Base-by-base conservation (phyloP, 2,797 vertebrate species). In the Alosa sapidissima region DNA sequence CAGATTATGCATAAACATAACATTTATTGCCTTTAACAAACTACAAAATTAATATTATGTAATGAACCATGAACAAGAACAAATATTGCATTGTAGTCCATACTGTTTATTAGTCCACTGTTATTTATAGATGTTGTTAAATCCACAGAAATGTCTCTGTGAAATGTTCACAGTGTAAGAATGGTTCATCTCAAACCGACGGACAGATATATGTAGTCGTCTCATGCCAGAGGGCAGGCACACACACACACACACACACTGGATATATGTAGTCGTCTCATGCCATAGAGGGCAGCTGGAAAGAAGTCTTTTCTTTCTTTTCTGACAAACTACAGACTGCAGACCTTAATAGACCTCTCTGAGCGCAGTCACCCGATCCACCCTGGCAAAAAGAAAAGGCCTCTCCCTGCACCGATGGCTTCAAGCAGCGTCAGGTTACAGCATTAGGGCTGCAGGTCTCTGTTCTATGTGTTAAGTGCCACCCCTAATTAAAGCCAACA, bases 401-500 rank as follows among this genome's bases (percentile, higher is more conserved):
- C 3, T 11, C 5, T 11, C 3, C 14, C 65, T 11, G 33, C 65
- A 33, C 28, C 11, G 2, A 2, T 3, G 33, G 21, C 60, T 28
- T 33, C 24, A 72, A 33, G 65, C 10, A 13, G 65, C 14, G 28
- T 72, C 28, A 33, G 11, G 28, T 72, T 72, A 36, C 65, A 11
- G 13, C 65, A 41, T 72, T 72, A 72, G 28, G 28, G 65, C 11
- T 33, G 28, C 28, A 10, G 65, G 65, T 33, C 52, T 82, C 68
- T 62, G 65, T 7, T 60, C 84, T 60, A 13, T 81, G 75, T 48
- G 21, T 36, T 82, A 81, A 81, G 68, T 82, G 81, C 65, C 33
- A 48, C 85, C 68, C 68, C 5, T 81, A 65, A 81, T 86, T 58
- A 85, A 47, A 54, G n/a, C 55, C 72, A 82, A 36, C 84, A 72